phyloP scores from a whole-genome alignment of 2,113 vertebrate species.

The Crocuta crocuta region DNA sequence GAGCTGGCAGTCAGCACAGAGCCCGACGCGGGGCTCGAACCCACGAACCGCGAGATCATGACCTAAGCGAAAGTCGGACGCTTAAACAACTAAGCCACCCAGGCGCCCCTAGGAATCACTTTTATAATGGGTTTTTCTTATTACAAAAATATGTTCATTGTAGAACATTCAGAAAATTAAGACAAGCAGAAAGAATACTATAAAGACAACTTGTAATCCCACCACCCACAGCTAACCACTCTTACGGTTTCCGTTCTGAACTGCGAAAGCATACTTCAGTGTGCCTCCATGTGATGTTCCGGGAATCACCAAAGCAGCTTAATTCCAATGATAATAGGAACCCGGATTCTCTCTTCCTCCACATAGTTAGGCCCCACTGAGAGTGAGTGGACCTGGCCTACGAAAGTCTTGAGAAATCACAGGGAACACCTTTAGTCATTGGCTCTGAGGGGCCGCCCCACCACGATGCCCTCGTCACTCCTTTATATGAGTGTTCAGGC shows the following conservation, averaged over 20 bases:
- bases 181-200: background rate
- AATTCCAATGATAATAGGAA: background rate
- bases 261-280: background rate
- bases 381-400: background rate
- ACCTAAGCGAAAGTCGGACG: no score
- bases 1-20: no score
- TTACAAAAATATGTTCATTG: constrained; percentile 52
- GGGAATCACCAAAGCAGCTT: background rate
- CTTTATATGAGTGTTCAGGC: background rate
- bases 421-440: no score
- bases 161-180: constrained; percentile 58
- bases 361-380: background rate
- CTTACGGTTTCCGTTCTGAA: constrained; percentile 31
- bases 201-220: constrained; percentile 36
- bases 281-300: background rate
- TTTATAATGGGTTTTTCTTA: constrained; percentile 50
- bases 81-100: no score
- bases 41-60: no score
- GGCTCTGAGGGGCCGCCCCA: background rate
- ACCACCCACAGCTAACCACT: background rate
- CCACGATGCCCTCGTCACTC: fast-evolving
- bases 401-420: background rate
- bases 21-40: no score
- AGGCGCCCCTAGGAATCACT: background rate
- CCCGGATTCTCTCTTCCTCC: background rate